Conservation (phyloP, 1,140 invertebrate genomes). For the Wasmannia auropunctata region DNA sequence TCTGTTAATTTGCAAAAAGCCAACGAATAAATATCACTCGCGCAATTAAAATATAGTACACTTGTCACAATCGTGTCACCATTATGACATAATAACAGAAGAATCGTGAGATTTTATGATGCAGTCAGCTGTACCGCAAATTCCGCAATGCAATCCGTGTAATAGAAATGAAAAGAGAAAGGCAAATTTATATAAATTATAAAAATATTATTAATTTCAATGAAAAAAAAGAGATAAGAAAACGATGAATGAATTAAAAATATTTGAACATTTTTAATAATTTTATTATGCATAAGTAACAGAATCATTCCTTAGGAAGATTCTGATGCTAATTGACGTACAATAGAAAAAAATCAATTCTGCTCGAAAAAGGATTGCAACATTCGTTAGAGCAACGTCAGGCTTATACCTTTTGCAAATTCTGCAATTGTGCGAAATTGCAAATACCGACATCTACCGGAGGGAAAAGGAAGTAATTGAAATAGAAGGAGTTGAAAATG, state of each 20-base stretch:
- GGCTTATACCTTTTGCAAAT: neutral
- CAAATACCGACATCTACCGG: constrained; percentile 70
- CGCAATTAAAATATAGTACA: neutral
- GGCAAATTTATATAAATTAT: neutral
- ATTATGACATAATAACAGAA: neutral
- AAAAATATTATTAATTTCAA: neutral
- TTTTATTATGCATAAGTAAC: neutral
- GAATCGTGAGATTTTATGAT: neutral
- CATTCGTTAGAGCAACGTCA: neutral
- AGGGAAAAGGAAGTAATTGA: constrained; percentile 64
- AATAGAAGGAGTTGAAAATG: constrained; percentile 60
- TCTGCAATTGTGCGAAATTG: neutral
- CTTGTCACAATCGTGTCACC: neutral
- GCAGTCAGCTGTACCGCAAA: neutral
- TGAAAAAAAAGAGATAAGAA: neutral
- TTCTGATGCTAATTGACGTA: neutral
- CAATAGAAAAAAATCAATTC: neutral
- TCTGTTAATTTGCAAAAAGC: constrained; percentile 5
- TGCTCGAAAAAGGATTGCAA: neutral
- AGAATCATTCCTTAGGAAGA: neutral
- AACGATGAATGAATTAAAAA: neutral
- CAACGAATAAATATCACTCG: neutral
- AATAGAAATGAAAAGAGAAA: neutral
- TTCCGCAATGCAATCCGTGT: neutral
- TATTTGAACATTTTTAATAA: neutral